Evolutionary conservation across 2,113 vertebrate species (phyloP).

Genomic region (Piprites chloris): DNA sequence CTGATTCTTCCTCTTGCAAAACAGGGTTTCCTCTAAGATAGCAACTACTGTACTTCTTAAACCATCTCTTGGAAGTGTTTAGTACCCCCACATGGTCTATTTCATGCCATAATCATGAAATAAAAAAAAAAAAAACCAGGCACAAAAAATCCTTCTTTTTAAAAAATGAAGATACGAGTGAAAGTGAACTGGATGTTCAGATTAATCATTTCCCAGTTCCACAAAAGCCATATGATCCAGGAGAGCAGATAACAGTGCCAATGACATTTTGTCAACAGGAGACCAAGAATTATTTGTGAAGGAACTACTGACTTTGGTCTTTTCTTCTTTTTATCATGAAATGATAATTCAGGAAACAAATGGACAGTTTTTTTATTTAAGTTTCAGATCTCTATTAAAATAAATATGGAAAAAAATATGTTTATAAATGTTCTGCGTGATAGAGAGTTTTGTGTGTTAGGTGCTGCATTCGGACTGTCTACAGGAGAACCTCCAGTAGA

Average conservation of each 20-base stretch:
- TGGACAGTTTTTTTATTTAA: neutral
- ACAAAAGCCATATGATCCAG: neutral
- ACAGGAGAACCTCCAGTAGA: neutral
- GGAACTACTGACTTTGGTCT: neutral
- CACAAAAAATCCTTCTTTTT: neutral
- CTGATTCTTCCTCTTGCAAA: neutral
- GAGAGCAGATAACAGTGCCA: neutral
- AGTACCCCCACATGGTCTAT: neutral
- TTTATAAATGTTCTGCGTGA: neutral
- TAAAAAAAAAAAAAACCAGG: neutral
- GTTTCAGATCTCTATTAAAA: neutral
- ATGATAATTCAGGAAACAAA: neutral
- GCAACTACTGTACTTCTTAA: neutral
- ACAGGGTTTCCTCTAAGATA: neutral
- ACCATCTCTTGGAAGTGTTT: neutral
- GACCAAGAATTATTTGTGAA: neutral
- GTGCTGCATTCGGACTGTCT: neutral
- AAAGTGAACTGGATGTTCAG: neutral
- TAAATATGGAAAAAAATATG: neutral
- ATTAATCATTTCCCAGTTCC: neutral
- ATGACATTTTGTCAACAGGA: neutral
- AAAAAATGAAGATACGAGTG: neutral
- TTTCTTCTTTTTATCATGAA: neutral
- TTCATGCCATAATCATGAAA: neutral
- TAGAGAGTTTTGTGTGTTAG: neutral